Evolutionary conservation across 35 echinoderm and acorn worm genomes (phyloP).

Genomic region (Stichopus chloronotus): DNA sequence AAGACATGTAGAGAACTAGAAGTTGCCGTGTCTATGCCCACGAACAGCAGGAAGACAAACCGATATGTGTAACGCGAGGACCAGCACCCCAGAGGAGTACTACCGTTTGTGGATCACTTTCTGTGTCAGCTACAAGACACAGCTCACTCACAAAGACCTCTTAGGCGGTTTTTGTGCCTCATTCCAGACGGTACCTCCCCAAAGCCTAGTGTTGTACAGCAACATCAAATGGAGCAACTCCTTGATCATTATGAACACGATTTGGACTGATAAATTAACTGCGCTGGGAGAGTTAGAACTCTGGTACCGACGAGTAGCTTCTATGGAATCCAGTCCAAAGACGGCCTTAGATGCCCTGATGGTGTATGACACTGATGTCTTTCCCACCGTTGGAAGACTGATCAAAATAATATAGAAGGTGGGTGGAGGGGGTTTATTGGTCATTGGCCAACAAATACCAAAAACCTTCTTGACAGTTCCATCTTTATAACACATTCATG

Average conservation of each 20-base stretch:
- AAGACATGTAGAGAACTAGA: conserved; percentile 25
- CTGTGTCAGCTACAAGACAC: conserved; percentile 20
- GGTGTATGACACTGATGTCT: conserved; percentile 31
- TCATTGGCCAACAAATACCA: conserved; percentile 22
- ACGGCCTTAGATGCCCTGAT: conserved; percentile 27
- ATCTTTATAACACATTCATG: conserved; percentile 11
- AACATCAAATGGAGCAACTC: conserved; percentile 39
- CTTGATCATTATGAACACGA: conserved; percentile 8
- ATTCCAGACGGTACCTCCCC: too few species aligned
- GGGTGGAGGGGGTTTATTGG: too few species aligned
- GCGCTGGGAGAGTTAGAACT: not conserved
- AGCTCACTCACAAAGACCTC: conserved; percentile 18
- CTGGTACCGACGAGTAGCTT: too few species aligned
- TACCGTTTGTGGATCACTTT: conserved; percentile 35
- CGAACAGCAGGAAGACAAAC: conserved; percentile 49
- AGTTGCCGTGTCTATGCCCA: conserved; percentile 34
- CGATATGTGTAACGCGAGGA: conserved; percentile 16
- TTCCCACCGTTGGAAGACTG: conserved; percentile 14
- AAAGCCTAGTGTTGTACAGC: too few species aligned
- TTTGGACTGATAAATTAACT: conserved; percentile 22
- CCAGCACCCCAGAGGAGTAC: conserved; percentile 27
- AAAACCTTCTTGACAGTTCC: conserved; percentile 11
- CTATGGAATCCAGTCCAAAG: not conserved
- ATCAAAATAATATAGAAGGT: not conserved
- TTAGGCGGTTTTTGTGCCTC: conserved; percentile 38